These are phyloP conservation scores for Cotesia chilonis DNA, from an alignment of 1,140 invertebrate genomes.

Conservation along the genomic window DNA sequence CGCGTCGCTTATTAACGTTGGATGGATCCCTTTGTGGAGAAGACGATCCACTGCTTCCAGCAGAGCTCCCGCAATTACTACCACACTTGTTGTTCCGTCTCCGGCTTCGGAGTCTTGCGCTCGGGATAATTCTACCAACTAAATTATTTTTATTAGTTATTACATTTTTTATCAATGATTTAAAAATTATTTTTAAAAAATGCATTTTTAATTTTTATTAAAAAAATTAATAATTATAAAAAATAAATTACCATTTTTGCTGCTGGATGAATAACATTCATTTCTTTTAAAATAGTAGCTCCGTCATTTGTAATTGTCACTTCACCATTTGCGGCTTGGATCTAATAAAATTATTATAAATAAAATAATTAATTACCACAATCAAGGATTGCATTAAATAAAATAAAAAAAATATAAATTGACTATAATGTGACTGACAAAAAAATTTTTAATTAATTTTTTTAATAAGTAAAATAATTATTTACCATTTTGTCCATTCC, in stretches of 20 bases:
- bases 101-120: conserved; percentile 99
- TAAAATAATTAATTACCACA: conserved; percentile 8
- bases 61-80: conserved; percentile 94
- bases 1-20: conserved; percentile 95
- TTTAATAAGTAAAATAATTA: neutral
- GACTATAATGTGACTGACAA: too few relatives aligned
- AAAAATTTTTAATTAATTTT: neutral
- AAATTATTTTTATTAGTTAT: conserved; percentile 19
- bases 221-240: conserved; percentile 8
- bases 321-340: conserved; percentile 96
- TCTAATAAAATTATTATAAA: conserved; percentile 68
- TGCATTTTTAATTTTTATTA: conserved; percentile 20
- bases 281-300: conserved; percentile 98
- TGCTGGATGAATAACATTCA: conserved; percentile 98
- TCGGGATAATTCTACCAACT: conserved; percentile 97
- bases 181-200: neutral
- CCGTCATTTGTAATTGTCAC: conserved; percentile 99
- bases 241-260: conserved; percentile 91
- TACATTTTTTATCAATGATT: conserved; percentile 15
- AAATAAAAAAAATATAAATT: too few relatives aligned
- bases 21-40: conserved; percentile 94
- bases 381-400: too few relatives aligned
- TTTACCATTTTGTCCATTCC: conserved; percentile 99
- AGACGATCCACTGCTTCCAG: conserved; percentile 95
- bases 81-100: conserved; percentile 98